Percentiles rank a stretch among this genome's conserved stretches.
Evolutionary conservation across 2,113 vertebrate genomes (phyloP).

Genomic region (Colaptes auratus): DNA sequence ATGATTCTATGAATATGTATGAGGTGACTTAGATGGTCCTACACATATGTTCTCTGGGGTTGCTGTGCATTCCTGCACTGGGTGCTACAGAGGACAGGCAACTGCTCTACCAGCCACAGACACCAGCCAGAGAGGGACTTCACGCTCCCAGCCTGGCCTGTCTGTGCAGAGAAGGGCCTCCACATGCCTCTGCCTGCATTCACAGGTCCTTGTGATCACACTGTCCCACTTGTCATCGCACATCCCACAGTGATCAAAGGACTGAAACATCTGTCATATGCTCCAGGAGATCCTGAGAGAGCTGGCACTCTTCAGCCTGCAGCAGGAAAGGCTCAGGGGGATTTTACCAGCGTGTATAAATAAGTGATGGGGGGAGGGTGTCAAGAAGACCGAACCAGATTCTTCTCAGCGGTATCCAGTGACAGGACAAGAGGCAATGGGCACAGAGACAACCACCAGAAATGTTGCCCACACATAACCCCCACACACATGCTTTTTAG

Average conservation of each 20-base stretch:
- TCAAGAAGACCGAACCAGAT: not conserved
- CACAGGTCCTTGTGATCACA: not conserved
- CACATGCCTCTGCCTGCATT: not conserved
- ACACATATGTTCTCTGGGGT: not conserved
- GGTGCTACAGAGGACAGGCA: not conserved
- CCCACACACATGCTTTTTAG: too few relatives aligned
- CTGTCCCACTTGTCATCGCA: slow-evolving; percentile 3
- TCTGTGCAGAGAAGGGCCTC: not conserved
- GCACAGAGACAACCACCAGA: not conserved
- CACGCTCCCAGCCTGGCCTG: not conserved
- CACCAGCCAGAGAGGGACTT: not conserved
- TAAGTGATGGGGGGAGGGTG: not conserved
- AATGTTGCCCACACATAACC: not conserved
- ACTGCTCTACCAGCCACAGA: not conserved
- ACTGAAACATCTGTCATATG: not conserved
- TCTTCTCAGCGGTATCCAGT: not conserved
- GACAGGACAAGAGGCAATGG: not conserved
- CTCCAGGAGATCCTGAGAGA: not conserved
- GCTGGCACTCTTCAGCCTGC: not conserved
- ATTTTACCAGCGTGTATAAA: not conserved
- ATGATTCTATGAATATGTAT: not conserved
- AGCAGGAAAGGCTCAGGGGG: not conserved
- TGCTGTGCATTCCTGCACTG: not conserved
- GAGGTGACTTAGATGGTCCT: not conserved
- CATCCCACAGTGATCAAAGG: not conserved